Base-by-base conservation (phyloP, 2,113 vertebrate genomes). In the Aldabrachelys gigantea region DNA sequence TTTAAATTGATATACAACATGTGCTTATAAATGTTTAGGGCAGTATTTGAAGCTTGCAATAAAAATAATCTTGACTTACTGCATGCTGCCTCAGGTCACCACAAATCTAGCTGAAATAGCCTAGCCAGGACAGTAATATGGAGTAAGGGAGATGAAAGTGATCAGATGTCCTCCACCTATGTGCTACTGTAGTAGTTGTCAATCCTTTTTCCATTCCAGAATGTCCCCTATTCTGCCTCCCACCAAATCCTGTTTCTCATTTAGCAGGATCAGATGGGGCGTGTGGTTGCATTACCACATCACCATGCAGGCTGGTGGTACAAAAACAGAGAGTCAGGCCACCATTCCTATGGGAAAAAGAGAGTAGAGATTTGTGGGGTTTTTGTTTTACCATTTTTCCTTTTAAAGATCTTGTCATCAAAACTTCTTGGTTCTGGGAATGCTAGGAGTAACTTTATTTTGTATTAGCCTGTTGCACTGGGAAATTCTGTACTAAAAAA, bases 401-500 rank as follows among this genome's bases (percentile, higher is more conserved):
- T 75, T 72, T 89, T 79, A 92, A 75, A 50, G 82, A 79, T 80
- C 53, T 54, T 54, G 19, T 22, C 21, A 54, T 54, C 53, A 54
- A 54, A 22, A 54, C 75, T 91, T 94, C 86, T 82, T 97, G 88
- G 53, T 88, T 88, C 84, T 0, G 2, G 16, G 47, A 87, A 2
- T 85, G 24, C 87, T 95, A 0, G 10, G 27, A 90, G 16, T 0
- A 19, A 79, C 53, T 57, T 24, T 91, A 54, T 44, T 96, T 82
- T 85, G 31, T 79, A 57, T 85, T 75, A 86, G 24, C 0, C 0
- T 76, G 35, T 87, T 89, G 41, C 89, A 52, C 56, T 91, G 89
- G 53, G 81, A 95, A 89, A 93, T 94, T 88, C 92, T 95, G 78
- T 87, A 12, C 50, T 89, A 85, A 91, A 78, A 65, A 90, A 83